These are phyloP conservation scores for Thaleichthys pacificus DNA, from an alignment of 2,797 vertebrate species.

Conservation along the genomic window DNA sequence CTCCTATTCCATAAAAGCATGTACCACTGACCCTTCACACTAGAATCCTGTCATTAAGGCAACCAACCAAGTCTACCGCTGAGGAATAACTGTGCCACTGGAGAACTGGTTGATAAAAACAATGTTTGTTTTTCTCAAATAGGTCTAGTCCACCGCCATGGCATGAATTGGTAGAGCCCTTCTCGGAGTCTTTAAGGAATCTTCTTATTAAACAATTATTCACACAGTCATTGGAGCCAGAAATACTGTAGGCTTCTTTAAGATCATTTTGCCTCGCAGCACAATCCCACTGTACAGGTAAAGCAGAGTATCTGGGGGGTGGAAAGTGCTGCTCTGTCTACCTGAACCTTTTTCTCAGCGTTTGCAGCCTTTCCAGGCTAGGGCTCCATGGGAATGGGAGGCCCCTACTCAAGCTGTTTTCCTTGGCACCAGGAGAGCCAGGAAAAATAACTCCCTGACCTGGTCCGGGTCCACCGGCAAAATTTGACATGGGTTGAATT, in stretches of 20 bases:
- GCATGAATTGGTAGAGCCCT: neutral
- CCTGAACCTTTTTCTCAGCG: slow-evolving; percentile 34
- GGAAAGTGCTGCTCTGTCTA: slow-evolving; percentile 44
- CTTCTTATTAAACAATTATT: no score
- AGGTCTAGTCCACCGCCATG: neutral
- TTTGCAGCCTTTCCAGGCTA: slow-evolving; percentile 37
- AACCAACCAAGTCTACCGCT: no score
- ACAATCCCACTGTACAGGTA: neutral
- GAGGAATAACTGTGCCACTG: neutral
- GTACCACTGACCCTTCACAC: neutral
- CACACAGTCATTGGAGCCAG: neutral
- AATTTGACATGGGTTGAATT: slow-evolving; percentile 43
- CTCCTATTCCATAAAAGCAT: neutral
- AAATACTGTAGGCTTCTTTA: neutral
- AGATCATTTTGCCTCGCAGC: no score
- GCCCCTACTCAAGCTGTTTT: slow-evolving; percentile 51
- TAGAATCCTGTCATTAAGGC: neutral
- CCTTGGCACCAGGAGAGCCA: slow-evolving; percentile 47
- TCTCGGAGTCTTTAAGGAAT: neutral
- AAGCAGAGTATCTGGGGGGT: slow-evolving; percentile 34
- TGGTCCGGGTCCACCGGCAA: slow-evolving; percentile 37
- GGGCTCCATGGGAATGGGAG: slow-evolving; percentile 52
- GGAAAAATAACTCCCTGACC: slow-evolving; percentile 62
- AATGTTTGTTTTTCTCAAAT: neutral
- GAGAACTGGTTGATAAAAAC: neutral